Conservation (phyloP, 2,113 vertebrate genomes). For the Epinephelus moara region DNA sequence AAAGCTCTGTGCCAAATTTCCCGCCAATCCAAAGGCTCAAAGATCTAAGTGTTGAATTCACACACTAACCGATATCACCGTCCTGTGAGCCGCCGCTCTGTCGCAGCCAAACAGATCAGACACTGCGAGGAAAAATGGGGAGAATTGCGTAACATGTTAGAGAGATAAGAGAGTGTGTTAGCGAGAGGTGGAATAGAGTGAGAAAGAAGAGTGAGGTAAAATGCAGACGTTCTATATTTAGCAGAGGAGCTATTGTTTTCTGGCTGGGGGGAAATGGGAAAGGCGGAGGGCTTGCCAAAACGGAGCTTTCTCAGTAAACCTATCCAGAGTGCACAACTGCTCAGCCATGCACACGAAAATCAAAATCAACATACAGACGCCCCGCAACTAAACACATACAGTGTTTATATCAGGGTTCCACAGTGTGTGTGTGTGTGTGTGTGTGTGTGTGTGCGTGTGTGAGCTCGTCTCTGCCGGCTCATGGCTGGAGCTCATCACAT, state of each 20-base stretch:
- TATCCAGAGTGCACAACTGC: slow-evolving; percentile 26
- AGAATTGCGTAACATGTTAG: slow-evolving; percentile 24
- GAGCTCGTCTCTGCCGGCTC: slow-evolving; percentile 14
- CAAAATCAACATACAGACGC: slow-evolving; percentile 36
- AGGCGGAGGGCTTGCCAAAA: slow-evolving; percentile 40
- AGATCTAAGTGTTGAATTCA: slow-evolving; percentile 36
- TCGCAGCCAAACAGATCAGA: slow-evolving; percentile 23
- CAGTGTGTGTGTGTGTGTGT: neutral
- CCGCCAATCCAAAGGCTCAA: slow-evolving; percentile 8
- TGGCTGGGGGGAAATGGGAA: slow-evolving; percentile 38
- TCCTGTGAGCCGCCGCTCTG: slow-evolving; percentile 21
- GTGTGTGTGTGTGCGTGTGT: neutral
- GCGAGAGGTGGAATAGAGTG: slow-evolving; percentile 34
- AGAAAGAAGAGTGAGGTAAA: slow-evolving; percentile 62
- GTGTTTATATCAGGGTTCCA: neutral
- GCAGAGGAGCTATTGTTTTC: slow-evolving; percentile 72
- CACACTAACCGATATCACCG: neutral
- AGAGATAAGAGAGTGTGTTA: slow-evolving; percentile 25
- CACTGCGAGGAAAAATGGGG: neutral
- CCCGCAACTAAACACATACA: slow-evolving; percentile 2
- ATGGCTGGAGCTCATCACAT: slow-evolving; percentile 56
- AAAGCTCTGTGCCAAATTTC: slow-evolving; percentile 31
- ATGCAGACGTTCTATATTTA: slow-evolving; percentile 75
- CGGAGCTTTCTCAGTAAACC: slow-evolving; percentile 48
- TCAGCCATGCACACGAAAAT: slow-evolving; percentile 2